Percentiles rank a stretch among this genome's conserved stretches.
These are phyloP conservation scores for Mormyrops attenuatus DNA, from an alignment of 2,797 vertebrate species.

Conservation along the genomic window DNA sequence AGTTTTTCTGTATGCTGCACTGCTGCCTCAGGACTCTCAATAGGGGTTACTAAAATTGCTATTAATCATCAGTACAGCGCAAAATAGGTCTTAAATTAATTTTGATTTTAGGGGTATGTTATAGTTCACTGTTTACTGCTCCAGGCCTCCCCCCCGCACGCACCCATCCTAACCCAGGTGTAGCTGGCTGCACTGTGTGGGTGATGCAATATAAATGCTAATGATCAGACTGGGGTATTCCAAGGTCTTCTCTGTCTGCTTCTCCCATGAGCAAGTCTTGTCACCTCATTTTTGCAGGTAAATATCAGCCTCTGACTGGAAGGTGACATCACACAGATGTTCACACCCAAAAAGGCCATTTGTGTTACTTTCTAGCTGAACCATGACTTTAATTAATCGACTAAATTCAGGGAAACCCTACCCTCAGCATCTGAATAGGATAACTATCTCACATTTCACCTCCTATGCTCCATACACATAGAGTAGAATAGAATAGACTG, in stretches of 20 bases:
- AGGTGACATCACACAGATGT: background rate
- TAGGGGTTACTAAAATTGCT: background rate
- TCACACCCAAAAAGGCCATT: background rate
- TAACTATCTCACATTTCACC: background rate
- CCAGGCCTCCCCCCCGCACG: constrained; percentile 22
- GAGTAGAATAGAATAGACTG: background rate
- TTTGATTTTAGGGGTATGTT: constrained; percentile 5
- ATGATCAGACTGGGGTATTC: constrained; percentile 41
- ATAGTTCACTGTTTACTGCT: constrained; percentile 29
- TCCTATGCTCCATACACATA: background rate
- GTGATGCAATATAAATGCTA: constrained; percentile 67
- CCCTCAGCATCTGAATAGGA: background rate
- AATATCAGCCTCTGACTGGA: background rate
- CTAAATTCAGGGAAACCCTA: background rate
- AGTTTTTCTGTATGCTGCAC: background rate
- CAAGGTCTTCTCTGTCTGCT: constrained; percentile 34
- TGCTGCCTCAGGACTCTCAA: background rate
- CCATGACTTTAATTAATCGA: background rate
- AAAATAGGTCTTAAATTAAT: background rate
- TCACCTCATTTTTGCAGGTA: constrained; percentile 20
- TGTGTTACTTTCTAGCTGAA: background rate
- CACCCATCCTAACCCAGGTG: constrained; percentile 39
- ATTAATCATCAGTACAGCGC: background rate
- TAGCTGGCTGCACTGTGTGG: constrained; percentile 41
- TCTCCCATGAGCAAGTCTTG: background rate